Evolutionary conservation across 2,797 vertebrate species (phyloP).

Genomic region (Allobates femoralis): DNA sequence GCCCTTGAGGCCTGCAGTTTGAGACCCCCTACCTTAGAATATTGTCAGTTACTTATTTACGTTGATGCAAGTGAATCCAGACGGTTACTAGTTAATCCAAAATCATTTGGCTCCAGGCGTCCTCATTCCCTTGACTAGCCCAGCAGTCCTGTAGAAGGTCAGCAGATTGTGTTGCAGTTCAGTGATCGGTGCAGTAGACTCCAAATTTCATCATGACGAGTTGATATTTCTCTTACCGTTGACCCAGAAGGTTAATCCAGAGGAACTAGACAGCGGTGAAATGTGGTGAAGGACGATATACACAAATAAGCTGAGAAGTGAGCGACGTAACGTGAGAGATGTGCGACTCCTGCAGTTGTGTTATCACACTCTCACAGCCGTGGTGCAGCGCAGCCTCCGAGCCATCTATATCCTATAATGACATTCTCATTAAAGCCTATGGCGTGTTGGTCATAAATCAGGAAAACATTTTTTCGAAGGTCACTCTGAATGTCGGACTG

Average conservation of each 20-base stretch:
- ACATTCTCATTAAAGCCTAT: conserved; percentile 21
- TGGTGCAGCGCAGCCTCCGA: not conserved
- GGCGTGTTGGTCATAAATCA: not conserved
- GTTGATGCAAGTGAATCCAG: not conserved
- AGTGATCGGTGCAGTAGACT: conserved; percentile 1
- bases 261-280: conserved; percentile 14
- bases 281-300: conserved; percentile 32
- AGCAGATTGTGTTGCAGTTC: conserved; percentile 22
- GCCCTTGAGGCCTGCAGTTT: too few species aligned
- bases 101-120: not conserved
- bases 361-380: conserved; percentile 31
- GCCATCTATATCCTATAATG: not conserved
- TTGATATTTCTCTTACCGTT: conserved; percentile 20
- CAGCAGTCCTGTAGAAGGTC: conserved; percentile 6
- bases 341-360: not conserved
- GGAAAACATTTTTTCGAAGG: not conserved
- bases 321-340: not conserved
- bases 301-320: conserved; percentile 10
- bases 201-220: not conserved
- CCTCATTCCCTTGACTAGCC: not conserved
- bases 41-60: too few species aligned
- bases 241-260: conserved; percentile 32
- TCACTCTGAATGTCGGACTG: not conserved
- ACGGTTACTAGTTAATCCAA: not conserved
- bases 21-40: too few species aligned